Evolutionary conservation across 2,797 vertebrate genomes (phyloP), one percentile per base, ranked within the genome.

Genomic region (Tarsius wallacei): DNA sequence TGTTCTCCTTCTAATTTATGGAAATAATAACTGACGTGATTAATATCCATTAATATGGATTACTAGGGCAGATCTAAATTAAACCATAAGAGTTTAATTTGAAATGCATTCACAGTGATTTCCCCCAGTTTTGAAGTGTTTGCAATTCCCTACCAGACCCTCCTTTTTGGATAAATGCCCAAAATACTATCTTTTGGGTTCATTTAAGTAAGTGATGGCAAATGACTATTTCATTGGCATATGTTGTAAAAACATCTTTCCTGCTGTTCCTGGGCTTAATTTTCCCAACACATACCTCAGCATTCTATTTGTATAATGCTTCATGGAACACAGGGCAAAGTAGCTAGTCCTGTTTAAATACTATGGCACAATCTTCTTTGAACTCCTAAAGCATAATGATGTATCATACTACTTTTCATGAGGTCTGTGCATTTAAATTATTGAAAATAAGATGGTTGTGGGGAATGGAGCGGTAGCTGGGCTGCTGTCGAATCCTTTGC

Each of bases 161-260:
- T 96, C 36, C n/a, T 91, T 90, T 96, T 96, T 91, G 76, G 74
- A 71, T 96, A 95, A 94, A 90, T 71, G 22, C 53, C 83, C 76
- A n/a, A 89, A 86, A 91, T 90, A 64, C 66, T 70, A 59, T 87
- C 80, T 84, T 95, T 85, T 55, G 71, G 68, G 81, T 93, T 97
- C 81, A 91, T 68, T 80, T 93, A 92, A 95, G n/a, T 93, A 92
- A 94, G 47, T 68, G 76, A 91, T 73, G 31, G 73, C 16, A 87
- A 96, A 93, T 87, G 87, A 84, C 47, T 90, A 28, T 91, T 71
- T 95, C 68, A 86, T 80, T 78, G 51, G 47, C 77, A 82, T 87
- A 74, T 71, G 68, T 91, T 89, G 26, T 68, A 71, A 81, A 91
- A 96, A 85, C 42, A 47, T 74, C 66, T 77, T 96, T 87, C 49